Percentiles rank a stretch among this genome's conserved stretches.
Conservation (phyloP, 23 tunicate genomes). For the Styela plicata region DNA sequence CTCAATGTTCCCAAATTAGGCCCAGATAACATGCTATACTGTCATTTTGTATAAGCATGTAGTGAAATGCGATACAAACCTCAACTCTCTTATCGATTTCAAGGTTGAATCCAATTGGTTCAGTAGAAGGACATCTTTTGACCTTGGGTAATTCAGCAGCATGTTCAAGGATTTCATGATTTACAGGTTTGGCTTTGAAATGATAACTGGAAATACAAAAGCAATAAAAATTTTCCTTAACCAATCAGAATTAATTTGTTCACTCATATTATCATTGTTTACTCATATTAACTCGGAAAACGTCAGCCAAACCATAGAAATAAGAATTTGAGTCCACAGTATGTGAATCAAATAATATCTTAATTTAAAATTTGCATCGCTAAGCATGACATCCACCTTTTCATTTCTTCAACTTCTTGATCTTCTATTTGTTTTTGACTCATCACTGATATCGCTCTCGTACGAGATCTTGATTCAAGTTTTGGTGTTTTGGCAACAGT, state of each 20-base stretch:
- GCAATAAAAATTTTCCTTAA: no score
- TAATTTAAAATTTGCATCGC: no score
- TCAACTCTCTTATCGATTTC: not conserved
- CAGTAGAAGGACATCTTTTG: not conserved
- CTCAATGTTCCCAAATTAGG: no score
- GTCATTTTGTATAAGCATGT: no score
- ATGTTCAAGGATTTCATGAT: not conserved
- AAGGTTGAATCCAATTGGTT: not conserved
- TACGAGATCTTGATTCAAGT: constrained; percentile 29
- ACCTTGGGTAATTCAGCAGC: not conserved
- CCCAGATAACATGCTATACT: no score
- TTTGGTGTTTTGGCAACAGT: constrained; percentile 68
- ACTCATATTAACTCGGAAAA: no score
- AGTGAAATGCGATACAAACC: constrained; percentile 4
- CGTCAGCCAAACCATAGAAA: no score
- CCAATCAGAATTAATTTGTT: no score
- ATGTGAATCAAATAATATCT: no score
- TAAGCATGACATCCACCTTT: no score
- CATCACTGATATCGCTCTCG: constrained; percentile 26
- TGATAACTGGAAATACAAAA: not conserved
- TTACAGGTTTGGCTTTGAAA: constrained; percentile 3
- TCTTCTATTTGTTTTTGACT: constrained; percentile 58
- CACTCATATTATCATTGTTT: no score
- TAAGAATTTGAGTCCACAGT: no score
- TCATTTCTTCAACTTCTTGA: constrained; percentile 59